phyloP scores from a whole-genome alignment of 1,140 invertebrate genomes.

The Procambarus virginalis region DNA sequence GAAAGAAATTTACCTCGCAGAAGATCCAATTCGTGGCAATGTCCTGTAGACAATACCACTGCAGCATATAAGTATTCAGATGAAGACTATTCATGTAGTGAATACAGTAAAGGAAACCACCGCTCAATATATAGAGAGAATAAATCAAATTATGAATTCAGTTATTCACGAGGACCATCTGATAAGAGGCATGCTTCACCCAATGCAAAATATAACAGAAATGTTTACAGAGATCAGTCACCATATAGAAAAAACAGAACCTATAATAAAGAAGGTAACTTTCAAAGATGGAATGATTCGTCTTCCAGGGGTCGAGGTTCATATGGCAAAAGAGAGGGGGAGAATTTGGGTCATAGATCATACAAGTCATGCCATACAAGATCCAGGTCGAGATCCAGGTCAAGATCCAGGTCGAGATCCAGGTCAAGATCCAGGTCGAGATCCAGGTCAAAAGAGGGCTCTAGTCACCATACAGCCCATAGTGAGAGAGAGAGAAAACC shows the following conservation, averaged over 20 bases:
- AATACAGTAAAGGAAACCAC: background rate
- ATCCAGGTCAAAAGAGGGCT: background rate
- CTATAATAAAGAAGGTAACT: background rate
- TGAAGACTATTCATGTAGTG: background rate
- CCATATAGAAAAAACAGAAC: background rate
- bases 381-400: slow-evolving; percentile 20
- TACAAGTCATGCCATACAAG: background rate
- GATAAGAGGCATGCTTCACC: background rate
- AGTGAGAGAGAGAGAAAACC: background rate
- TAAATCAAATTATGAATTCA: background rate
- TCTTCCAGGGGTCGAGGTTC: background rate
- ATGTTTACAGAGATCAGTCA: background rate
- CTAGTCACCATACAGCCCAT: background rate
- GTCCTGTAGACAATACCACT: background rate
- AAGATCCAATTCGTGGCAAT: background rate
- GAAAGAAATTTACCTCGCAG: background rate
- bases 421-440: background rate
- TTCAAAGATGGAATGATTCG: background rate
- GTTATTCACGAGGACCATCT: background rate
- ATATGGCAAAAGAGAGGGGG: background rate
- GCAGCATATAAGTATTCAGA: background rate
- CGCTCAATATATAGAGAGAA: background rate
- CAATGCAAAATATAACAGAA: background rate
- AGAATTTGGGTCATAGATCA: slow-evolving; percentile 6
- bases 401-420: slow-evolving; percentile 2